Evolutionary conservation across 1,140 invertebrate genomes (phyloP).

Genomic region (Temnothorax curvispinosus): DNA sequence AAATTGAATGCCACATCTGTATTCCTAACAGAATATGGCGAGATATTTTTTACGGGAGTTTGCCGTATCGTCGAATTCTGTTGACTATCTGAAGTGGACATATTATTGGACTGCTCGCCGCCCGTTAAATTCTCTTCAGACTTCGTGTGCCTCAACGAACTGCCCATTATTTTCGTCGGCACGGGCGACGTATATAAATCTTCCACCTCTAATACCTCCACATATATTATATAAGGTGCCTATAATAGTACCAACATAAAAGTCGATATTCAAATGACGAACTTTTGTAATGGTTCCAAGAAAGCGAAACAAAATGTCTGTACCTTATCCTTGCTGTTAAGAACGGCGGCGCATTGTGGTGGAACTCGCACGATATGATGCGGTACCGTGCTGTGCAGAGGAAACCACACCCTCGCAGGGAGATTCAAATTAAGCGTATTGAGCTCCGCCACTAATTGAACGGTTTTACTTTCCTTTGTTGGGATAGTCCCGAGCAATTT

Average conservation of each 20-base stretch:
- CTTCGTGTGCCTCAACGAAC: constrained; percentile 94
- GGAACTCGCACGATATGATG: constrained; percentile 97
- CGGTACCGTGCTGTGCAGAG: constrained; percentile 90
- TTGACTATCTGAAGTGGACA: constrained; percentile 75
- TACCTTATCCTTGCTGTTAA: constrained; percentile 99
- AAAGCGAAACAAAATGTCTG: neutral
- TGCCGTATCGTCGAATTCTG: constrained; percentile 76
- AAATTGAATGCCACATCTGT: constrained; percentile 82
- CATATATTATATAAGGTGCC: constrained; percentile 99
- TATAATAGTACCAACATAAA: constrained; percentile 81
- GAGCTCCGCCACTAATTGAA: constrained; percentile 95
- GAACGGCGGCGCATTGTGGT: constrained; percentile 97
- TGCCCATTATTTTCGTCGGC: constrained; percentile 92
- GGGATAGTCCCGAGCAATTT: constrained; percentile 95
- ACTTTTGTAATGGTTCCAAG: neutral
- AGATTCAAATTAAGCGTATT: constrained; percentile 98
- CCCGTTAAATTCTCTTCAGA: constrained; percentile 96
- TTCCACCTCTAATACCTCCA: constrained; percentile 97
- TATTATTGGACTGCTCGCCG: constrained; percentile 81
- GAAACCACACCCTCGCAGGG: constrained; percentile 98
- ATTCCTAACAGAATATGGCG: constrained; percentile 74
- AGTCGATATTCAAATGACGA: constrained; percentile 18
- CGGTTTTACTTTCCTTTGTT: constrained; percentile 97
- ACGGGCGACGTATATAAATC: constrained; percentile 93
- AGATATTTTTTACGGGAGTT: constrained; percentile 80